These are phyloP conservation scores for Zoanthus sansibaricus DNA, from an alignment of 92 coral and sea anemone genomes.

Conservation along the genomic window DNA sequence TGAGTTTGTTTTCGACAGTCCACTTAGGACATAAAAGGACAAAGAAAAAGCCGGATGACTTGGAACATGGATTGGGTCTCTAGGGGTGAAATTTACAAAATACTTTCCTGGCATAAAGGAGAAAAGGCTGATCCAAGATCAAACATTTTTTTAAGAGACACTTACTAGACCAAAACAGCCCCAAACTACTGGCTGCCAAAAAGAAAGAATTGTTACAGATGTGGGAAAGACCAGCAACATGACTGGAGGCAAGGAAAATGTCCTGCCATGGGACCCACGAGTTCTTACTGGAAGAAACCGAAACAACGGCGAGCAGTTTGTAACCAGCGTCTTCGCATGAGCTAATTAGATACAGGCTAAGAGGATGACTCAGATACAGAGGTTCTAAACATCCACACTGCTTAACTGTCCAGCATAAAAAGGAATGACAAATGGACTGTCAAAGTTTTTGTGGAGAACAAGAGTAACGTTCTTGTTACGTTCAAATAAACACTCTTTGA, in stretches of 20 bases:
- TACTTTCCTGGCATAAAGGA: constrained; percentile 56
- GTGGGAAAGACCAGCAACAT: constrained; percentile 56
- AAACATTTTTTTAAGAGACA: constrained; percentile 17
- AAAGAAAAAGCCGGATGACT: background rate
- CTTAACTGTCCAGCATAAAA: background rate
- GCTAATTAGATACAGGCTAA: constrained; percentile 36
- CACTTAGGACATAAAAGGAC: too few relatives aligned
- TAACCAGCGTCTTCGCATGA: constrained; percentile 27
- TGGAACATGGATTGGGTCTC: constrained; percentile 66
- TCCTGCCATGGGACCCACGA: constrained; percentile 51
- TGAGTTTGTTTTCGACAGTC: too few relatives aligned
- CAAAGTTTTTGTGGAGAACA: background rate
- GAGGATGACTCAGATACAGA: constrained; percentile 31
- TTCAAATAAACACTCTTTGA: too few relatives aligned
- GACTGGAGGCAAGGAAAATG: constrained; percentile 57
- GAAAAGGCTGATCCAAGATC: constrained; percentile 68
- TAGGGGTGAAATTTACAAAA: constrained; percentile 63
- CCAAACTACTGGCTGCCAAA: constrained; percentile 40
- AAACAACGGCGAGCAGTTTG: constrained; percentile 53
- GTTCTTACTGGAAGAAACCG: constrained; percentile 25
- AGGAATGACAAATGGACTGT: constrained; percentile 40
- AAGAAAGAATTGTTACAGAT: constrained; percentile 26
- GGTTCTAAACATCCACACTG: constrained; percentile 36
- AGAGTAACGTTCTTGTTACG: too few relatives aligned
- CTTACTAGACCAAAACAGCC: background rate